Evolutionary conservation across 2,113 vertebrate species (phyloP).

Genomic region (Prionailurus viverrinus): DNA sequence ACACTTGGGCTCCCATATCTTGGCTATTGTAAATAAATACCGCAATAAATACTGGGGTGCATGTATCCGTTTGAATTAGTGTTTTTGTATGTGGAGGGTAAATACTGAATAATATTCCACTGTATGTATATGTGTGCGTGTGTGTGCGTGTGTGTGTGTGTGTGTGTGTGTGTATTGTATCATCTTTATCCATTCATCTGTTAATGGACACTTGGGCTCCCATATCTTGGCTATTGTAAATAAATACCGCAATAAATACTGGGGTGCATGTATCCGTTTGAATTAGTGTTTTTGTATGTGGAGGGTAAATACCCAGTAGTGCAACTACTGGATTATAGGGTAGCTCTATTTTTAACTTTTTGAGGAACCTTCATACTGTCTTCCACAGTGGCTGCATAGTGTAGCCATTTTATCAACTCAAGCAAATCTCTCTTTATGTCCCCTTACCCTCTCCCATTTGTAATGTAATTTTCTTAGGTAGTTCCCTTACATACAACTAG

Average conservation of each 20-base stretch:
- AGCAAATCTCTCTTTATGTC: neutral
- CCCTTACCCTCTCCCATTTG: neutral
- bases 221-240: neutral
- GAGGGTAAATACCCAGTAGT: neutral
- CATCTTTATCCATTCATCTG: neutral
- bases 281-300: neutral
- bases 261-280: neutral
- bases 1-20: neutral
- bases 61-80: neutral
- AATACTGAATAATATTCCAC: neutral
- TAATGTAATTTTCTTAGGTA: neutral
- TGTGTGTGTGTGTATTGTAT: too few species aligned
- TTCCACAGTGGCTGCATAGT: neutral
- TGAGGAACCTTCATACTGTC: neutral
- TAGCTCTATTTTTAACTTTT: neutral
- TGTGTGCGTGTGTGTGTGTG: too few species aligned
- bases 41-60: neutral
- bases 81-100: neutral
- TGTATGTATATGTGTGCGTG: too few species aligned
- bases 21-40: neutral
- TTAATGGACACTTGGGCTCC: neutral
- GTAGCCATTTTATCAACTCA: neutral
- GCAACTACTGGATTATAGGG: neutral
- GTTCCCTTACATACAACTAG: neutral
- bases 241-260: neutral